A percentile compares a stretch with the other conserved stretches of the same genome.
phyloP scores from a whole-genome alignment of 2,797 vertebrate species.

The Cynodonichthys magdalenae region DNA sequence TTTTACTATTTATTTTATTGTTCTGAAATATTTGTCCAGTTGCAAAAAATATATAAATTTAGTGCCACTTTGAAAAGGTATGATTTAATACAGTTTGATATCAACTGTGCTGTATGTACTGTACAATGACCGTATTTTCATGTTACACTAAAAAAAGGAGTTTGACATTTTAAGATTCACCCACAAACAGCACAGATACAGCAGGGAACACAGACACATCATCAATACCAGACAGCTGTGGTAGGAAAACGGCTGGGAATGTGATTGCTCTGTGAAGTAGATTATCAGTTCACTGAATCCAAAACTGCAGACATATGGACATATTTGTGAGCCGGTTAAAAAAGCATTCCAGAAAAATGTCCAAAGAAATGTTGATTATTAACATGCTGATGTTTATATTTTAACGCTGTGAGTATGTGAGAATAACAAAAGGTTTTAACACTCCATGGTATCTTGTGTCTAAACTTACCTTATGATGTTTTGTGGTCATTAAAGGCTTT shows the following conservation, averaged over 20 bases:
- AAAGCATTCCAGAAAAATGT: conserved; percentile 56
- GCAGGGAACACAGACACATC: conserved; percentile 10
- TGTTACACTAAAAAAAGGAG: conserved; percentile 10
- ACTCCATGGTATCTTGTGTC: neutral
- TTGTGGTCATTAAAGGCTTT: no score
- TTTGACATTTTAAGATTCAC: conserved; percentile 19
- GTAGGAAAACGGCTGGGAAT: conserved; percentile 2
- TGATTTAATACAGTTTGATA: conserved; percentile 1
- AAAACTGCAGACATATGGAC: conserved; percentile 5
- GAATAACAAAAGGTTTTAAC: conserved; percentile 61
- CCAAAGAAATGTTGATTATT: conserved; percentile 37
- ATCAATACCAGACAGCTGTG: conserved; percentile 4
- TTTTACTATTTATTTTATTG: conserved; percentile 19
- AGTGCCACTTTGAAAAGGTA: conserved; percentile 14
- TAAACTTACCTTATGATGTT: neutral
- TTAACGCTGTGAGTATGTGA: conserved; percentile 34
- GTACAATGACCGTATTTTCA: conserved; percentile 6
- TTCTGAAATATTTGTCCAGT: conserved; percentile 6
- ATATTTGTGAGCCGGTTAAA: conserved; percentile 41
- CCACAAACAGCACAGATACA: conserved; percentile 18
- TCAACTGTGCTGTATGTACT: conserved; percentile 13
- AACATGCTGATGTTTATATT: conserved; percentile 28
- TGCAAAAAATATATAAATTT: conserved; percentile 23
- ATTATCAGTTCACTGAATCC: neutral
- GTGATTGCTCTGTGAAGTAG: neutral